A percentile compares a stretch with the other conserved stretches of the same genome.
These are phyloP conservation scores for Thaumatotibia leucotreta DNA, from an alignment of 1,140 invertebrate genomes.

Conservation along the genomic window DNA sequence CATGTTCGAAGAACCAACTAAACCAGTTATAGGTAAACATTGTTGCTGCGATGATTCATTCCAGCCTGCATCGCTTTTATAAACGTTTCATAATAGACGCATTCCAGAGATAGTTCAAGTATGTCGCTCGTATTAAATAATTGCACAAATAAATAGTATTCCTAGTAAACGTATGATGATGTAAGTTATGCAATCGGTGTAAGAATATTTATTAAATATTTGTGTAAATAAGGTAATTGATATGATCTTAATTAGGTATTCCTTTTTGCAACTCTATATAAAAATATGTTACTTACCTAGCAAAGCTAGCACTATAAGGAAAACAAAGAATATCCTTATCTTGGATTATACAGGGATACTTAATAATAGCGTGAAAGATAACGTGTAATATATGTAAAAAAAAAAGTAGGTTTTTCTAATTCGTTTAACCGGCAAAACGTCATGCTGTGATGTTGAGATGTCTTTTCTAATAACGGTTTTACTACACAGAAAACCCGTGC, in stretches of 20 bases:
- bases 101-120: constrained; percentile 5
- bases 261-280: background rate
- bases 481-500: no score
- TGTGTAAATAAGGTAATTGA: background rate
- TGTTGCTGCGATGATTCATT: constrained; percentile 5
- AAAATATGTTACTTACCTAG: no score
- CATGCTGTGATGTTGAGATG: no score
- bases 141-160: background rate
- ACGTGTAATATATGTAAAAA: no score
- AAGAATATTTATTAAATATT: background rate
- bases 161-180: background rate
- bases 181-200: background rate
- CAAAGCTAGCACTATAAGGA: no score
- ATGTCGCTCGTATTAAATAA: background rate
- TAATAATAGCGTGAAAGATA: no score
- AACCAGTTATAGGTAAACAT: constrained; percentile 12
- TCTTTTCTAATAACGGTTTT: no score
- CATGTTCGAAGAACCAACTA: background rate
- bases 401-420: no score
- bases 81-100: constrained; percentile 11
- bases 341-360: no score
- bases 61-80: constrained; percentile 3
- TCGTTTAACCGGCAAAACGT: no score
- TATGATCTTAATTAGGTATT: background rate
- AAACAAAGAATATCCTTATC: no score